A percentile compares a stretch with the other conserved stretches of the same genome.
Evolutionary conservation across 1,140 invertebrate species (phyloP).

Genomic region (Brachionus sp.): DNA sequence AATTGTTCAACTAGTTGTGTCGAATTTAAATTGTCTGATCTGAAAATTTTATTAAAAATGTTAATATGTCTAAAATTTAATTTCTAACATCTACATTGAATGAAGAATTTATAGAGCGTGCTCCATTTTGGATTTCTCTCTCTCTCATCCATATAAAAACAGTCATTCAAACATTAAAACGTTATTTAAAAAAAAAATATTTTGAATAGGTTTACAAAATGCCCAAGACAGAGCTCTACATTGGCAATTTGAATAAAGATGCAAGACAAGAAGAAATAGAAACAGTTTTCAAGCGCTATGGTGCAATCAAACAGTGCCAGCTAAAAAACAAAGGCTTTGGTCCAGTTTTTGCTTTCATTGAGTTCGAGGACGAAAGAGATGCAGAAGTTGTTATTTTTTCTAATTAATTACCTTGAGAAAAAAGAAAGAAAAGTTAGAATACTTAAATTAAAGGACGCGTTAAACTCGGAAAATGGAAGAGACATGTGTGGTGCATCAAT

Average conservation of each 20-base stretch:
- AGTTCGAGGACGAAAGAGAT: conserved; percentile 89
- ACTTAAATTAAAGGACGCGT: conserved; percentile 35
- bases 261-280: conserved; percentile 39
- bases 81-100: neutral
- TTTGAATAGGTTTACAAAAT: neutral
- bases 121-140: neutral
- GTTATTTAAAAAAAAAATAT: neutral
- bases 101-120: neutral
- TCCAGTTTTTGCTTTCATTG: conserved; percentile 85
- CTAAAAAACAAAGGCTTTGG: conserved; percentile 38
- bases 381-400: conserved; percentile 74
- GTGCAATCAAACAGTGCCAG: conserved; percentile 9
- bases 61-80: neutral
- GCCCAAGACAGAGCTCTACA: conserved; percentile 25
- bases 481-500: conserved; percentile 42
- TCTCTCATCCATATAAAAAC: neutral
- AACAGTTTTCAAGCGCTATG: conserved; percentile 27
- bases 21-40: neutral
- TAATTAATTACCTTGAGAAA: neutral
- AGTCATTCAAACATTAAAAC: neutral
- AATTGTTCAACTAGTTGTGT: neutral
- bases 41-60: neutral
- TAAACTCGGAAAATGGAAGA: conserved; percentile 40
- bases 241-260: conserved; percentile 43
- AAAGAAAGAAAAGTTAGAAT: conserved; percentile 14